phyloP scores from a whole-genome alignment of 2,888 invertebrate genomes.

The Leptarthrus brevirostris region DNA sequence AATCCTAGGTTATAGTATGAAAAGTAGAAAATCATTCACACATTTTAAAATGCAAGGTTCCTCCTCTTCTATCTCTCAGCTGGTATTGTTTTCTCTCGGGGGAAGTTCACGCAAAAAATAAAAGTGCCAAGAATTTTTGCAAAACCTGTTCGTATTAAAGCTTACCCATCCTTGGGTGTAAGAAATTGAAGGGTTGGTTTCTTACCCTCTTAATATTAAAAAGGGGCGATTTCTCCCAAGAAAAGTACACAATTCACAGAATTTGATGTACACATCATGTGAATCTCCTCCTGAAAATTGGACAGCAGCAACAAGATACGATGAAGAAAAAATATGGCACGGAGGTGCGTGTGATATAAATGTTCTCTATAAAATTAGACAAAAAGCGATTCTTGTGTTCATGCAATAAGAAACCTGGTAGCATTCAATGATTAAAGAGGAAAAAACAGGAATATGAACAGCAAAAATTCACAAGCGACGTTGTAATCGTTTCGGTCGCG shows the following conservation, averaged over 20 bases:
- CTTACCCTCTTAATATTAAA: slow-evolving; percentile 29
- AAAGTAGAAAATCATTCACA: neutral
- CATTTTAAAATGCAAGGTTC: slow-evolving; percentile 17
- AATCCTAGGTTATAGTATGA: too few species aligned
- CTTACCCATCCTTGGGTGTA: slow-evolving; percentile 15
- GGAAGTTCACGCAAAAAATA: slow-evolving; percentile 12
- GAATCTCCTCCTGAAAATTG: slow-evolving; percentile 1
- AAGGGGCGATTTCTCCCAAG: slow-evolving; percentile 38
- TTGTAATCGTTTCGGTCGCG: slow-evolving; percentile 5
- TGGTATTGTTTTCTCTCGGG: slow-evolving; percentile 32
- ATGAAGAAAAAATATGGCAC: slow-evolving; percentile 5
- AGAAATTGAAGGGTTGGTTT: slow-evolving; percentile 1
- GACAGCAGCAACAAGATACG: neutral
- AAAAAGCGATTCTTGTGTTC: slow-evolving; percentile 7
- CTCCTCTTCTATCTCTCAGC: slow-evolving; percentile 18
- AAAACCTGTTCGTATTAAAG: slow-evolving; percentile 46
- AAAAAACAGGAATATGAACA: slow-evolving; percentile 31
- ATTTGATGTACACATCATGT: slow-evolving; percentile 30
- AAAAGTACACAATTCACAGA: slow-evolving; percentile 41
- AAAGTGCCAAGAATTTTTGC: neutral
- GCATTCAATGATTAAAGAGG: slow-evolving; percentile 16
- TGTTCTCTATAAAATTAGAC: slow-evolving; percentile 14
- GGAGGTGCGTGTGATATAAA: slow-evolving; percentile 35
- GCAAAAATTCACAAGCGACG: slow-evolving; percentile 24
- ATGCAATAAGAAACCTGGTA: slow-evolving; percentile 33